A percentile compares a stretch with the other conserved stretches of the same genome.
Evolutionary conservation across 2,797 vertebrate genomes (phyloP).

Genomic region (Neopelma chrysocephalum): DNA sequence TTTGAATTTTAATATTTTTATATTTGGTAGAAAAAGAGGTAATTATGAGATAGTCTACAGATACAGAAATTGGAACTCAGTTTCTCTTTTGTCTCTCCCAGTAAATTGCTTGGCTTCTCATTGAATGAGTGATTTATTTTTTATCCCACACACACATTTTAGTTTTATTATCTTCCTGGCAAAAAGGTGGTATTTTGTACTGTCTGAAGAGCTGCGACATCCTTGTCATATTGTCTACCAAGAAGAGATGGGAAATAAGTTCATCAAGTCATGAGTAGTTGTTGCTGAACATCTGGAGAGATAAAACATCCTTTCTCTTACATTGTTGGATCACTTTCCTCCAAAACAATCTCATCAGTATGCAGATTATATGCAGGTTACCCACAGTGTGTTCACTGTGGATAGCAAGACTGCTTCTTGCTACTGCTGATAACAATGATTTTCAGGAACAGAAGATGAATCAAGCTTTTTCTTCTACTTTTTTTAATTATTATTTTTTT

Average conservation of each 20-base stretch:
- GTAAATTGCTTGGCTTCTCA: not conserved
- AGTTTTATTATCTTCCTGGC: not conserved
- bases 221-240: not conserved
- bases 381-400: not conserved
- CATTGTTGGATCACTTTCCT: not conserved
- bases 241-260: not conserved
- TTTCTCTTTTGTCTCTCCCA: not conserved
- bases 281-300: not conserved
- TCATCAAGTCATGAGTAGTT: not conserved
- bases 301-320: not conserved
- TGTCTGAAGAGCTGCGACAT: not conserved
- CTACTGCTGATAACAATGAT: not conserved
- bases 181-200: not conserved
- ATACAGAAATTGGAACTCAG: not conserved
- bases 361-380: not conserved
- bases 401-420: not conserved
- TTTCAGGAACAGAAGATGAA: not conserved
- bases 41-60: not conserved
- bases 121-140: not conserved
- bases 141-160: not conserved
- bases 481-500: not conserved
- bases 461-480: not conserved
- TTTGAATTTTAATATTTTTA: conserved; percentile 5
- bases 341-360: not conserved
- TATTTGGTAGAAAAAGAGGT: not conserved